Evolutionary conservation across 2,888 invertebrate genomes (phyloP), one percentile per base, ranked within the genome.

Genomic region (Apamea monoglypha): DNA sequence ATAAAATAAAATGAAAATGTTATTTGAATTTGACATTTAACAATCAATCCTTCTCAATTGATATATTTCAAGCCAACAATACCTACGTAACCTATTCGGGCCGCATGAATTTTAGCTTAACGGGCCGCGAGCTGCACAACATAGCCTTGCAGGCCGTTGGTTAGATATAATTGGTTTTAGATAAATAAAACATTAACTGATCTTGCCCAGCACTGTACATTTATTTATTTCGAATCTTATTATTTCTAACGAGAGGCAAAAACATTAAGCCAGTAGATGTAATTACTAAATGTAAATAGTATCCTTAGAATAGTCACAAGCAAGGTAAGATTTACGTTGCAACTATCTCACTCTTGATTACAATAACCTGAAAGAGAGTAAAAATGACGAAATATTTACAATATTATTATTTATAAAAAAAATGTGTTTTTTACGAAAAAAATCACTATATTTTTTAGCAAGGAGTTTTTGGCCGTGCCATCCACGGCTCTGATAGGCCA

Each of bases 271-370:
- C 81, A 87, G 73, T 80, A 85, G 53, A 69, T 73, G 50, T 83
- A 78, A 18, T 47, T 76, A 67, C 16, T 80, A 81, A 72, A 69
- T 90, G 76, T 80, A 84, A 81, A 78, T 81, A 73, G 78, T 82
- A 78, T 80, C 40, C 81, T 82, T 86, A 89, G 0, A 80, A 68
- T 81, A 86, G 76, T 84, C 80, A 90, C 90, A 90, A 87, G 87
- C 87, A 86, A 88, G 80, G 83, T 85, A 89, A 70, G 74, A 73
- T 78, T 88, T 80, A 87, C 84, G 72, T 86, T 83, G 89, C 88
- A 78, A 83, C 88, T 78, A 78, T 90, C 89, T 90, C 91, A 90
- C 91, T 91, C 90, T 84, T 83, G 68, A 81, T 89, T 85, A 86
- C 77, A 89, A 78, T 84, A 70, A 80, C 63, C 50, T 78, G 82